phyloP scores from a whole-genome alignment of 1,140 invertebrate species.

The Parapsyche elsis region DNA sequence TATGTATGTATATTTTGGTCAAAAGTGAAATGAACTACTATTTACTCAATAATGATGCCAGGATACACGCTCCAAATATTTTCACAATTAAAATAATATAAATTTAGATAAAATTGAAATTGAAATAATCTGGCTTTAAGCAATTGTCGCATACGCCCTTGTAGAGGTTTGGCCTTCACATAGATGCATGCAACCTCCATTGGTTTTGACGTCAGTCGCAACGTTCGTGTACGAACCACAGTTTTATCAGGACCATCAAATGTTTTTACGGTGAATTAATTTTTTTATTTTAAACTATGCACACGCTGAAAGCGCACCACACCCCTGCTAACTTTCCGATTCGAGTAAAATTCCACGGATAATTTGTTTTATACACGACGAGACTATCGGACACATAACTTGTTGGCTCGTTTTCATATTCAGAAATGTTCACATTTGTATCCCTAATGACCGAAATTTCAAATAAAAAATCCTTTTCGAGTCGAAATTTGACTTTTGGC shows the following conservation, averaged over 20 bases:
- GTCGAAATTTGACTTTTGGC: constrained; percentile 4
- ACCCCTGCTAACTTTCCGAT: neutral
- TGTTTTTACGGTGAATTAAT: constrained; percentile 6
- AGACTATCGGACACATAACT: no score
- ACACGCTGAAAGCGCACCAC: neutral
- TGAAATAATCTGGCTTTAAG: no score
- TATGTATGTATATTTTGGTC: neutral
- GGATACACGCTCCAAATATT: no score
- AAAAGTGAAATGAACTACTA: neutral
- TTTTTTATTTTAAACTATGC: neutral
- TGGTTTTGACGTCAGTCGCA: neutral
- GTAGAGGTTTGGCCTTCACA: neutral
- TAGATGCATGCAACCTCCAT: neutral
- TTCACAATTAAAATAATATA: no score
- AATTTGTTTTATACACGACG: no score
- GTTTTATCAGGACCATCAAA: constrained; percentile 6
- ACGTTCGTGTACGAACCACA: neutral
- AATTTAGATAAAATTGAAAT: no score
- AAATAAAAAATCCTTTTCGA: neutral
- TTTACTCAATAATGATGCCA: no score
- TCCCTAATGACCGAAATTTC: no score
- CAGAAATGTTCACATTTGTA: no score
- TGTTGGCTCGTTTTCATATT: no score
- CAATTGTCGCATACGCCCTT: constrained; percentile 15
- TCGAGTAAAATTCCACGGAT: neutral